A percentile compares a stretch with the other conserved stretches of the same genome.
Evolutionary conservation across 2,888 invertebrate genomes (phyloP).

Genomic region (Leucozona laternaria): DNA sequence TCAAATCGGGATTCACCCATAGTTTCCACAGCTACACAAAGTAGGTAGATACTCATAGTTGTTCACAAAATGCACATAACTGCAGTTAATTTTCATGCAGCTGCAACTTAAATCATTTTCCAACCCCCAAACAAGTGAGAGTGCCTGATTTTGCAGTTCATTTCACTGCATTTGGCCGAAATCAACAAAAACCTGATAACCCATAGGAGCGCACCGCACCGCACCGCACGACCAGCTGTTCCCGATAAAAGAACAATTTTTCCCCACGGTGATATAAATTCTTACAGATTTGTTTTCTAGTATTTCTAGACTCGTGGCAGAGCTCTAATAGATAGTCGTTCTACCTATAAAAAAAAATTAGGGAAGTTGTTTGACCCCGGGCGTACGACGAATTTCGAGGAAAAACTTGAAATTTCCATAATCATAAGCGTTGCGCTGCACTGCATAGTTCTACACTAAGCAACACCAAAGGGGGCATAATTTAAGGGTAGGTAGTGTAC

Average conservation of each 20-base stretch:
- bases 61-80: slow-evolving; percentile 34
- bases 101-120: slow-evolving; percentile 50
- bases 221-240: slow-evolving; percentile 53
- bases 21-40: slow-evolving; percentile 30
- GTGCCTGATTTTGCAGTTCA: slow-evolving; percentile 47
- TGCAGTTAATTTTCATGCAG: slow-evolving; percentile 52
- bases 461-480: slow-evolving; percentile 31
- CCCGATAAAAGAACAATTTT: slow-evolving; percentile 26
- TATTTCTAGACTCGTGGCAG: slow-evolving; percentile 56
- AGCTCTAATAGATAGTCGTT: neutral
- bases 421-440: slow-evolving; percentile 46
- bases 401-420: slow-evolving; percentile 65
- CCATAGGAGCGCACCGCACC: slow-evolving; percentile 14
- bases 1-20: slow-evolving; percentile 15
- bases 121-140: slow-evolving; percentile 62
- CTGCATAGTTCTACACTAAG: slow-evolving; percentile 59
- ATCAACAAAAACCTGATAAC: slow-evolving; percentile 51
- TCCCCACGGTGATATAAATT: slow-evolving; percentile 24
- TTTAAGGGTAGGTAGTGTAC: slow-evolving; percentile 59
- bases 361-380: slow-evolving; percentile 65
- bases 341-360: slow-evolving; percentile 10
- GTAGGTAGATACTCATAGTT: neutral
- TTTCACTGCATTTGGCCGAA: slow-evolving; percentile 49
- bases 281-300: slow-evolving; percentile 62
- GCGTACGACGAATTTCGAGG: slow-evolving; percentile 28